phyloP scores from a whole-genome alignment of 1,140 invertebrate species.

The Papilio polytes region DNA sequence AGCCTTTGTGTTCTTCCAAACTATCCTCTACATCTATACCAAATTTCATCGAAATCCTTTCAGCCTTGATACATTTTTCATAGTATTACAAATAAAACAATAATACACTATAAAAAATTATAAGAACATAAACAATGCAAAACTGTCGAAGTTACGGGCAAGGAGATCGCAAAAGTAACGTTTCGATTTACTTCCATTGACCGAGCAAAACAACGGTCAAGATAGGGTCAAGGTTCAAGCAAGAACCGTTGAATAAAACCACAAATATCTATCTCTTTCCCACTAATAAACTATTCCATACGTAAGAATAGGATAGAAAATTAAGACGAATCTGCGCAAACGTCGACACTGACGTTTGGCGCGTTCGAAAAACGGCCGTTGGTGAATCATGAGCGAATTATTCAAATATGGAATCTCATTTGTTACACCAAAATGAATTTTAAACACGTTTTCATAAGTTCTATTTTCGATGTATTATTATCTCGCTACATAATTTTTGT shows the following conservation, averaged over 20 bases:
- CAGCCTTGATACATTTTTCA: too few relatives aligned
- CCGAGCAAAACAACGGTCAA: slow-evolving; percentile 49
- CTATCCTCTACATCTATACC: too few relatives aligned
- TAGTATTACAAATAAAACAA: too few relatives aligned
- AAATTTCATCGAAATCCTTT: too few relatives aligned
- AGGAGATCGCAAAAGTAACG: not conserved
- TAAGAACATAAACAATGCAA: too few relatives aligned
- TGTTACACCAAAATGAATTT: slow-evolving; percentile 1
- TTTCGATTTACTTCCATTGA: slow-evolving; percentile 50
- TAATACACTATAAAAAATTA: too few relatives aligned
- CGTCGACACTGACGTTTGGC: slow-evolving; percentile 30
- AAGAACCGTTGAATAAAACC: slow-evolving; percentile 40
- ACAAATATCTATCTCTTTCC: slow-evolving; percentile 44
- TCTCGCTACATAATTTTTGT: not conserved
- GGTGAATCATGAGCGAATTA: slow-evolving; percentile 50
- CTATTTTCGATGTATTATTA: not conserved
- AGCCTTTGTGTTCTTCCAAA: too few relatives aligned
- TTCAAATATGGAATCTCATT: slow-evolving; percentile 38
- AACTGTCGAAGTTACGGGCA: not conserved
- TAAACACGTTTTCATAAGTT: not conserved
- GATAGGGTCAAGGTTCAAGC: slow-evolving; percentile 59
- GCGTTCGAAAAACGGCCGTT: slow-evolving; percentile 55
- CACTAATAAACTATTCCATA: slow-evolving; percentile 19
- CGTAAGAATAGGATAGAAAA: slow-evolving; percentile 29
- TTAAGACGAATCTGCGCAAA: slow-evolving; percentile 28